Percentiles rank a stretch among this genome's conserved stretches.
phyloP scores from a whole-genome alignment of 2,888 invertebrate genomes.

The Alsophila aescularia region DNA sequence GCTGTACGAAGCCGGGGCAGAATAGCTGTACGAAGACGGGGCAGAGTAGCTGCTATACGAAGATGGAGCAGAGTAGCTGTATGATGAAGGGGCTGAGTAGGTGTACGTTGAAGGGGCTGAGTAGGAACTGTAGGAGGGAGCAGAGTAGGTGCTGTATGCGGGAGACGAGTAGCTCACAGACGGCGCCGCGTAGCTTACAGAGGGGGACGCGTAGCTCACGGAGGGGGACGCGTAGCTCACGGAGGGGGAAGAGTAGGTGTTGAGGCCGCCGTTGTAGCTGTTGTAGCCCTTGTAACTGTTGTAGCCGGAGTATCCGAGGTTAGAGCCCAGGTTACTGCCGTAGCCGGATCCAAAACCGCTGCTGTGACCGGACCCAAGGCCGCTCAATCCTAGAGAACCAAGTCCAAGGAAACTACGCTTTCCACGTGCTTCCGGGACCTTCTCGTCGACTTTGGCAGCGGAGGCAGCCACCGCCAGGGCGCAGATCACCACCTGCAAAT shows the following conservation, averaged over 20 bases:
- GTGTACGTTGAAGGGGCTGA: conserved; percentile 9
- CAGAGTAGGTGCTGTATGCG: conserved; percentile 20
- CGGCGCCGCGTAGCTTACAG: conserved; percentile 26
- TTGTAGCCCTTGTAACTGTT: conserved; percentile 13
- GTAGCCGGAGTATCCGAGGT: conserved; percentile 18
- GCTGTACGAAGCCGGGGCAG: background rate
- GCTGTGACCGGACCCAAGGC: conserved; percentile 18
- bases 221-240: conserved; percentile 20
- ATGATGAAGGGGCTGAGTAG: conserved; percentile 1
- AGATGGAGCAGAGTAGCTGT: conserved; percentile 8
- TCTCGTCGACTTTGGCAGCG: conserved; percentile 28
- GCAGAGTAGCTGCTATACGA: conserved; percentile 13
- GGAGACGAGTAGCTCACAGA: conserved; percentile 6
- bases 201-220: background rate
- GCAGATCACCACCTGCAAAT: conserved; percentile 42
- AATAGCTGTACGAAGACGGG: conserved; percentile 1
- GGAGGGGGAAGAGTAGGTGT: conserved; percentile 22
- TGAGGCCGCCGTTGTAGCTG: conserved; percentile 5
- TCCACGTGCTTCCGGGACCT: conserved; percentile 44
- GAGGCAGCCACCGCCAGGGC: conserved; percentile 43
- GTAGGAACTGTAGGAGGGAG: conserved; percentile 14
- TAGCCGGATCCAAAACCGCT: conserved; percentile 19
- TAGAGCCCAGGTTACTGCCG: conserved; percentile 14
- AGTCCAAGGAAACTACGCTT: conserved; percentile 55
- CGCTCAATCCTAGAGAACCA: conserved; percentile 17